phyloP scores from a whole-genome alignment of 2,113 vertebrate species.

The Zingel zingel region DNA sequence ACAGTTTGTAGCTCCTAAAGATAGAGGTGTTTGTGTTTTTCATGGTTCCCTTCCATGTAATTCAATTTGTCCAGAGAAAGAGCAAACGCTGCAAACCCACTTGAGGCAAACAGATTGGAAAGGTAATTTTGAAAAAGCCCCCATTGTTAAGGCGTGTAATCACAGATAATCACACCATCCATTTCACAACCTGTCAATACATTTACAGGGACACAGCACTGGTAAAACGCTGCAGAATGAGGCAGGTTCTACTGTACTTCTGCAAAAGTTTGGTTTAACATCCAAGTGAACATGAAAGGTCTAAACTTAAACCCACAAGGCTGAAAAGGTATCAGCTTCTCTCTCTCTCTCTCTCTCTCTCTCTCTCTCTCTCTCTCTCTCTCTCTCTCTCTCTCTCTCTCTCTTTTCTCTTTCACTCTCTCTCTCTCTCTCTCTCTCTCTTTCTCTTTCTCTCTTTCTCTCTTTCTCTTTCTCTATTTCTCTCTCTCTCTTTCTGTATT shows the following conservation, averaged over 20 bases:
- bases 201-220: background rate
- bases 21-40: slow-evolving; percentile 45
- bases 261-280: background rate
- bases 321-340: slow-evolving; percentile 10
- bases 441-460: no score
- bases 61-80: slow-evolving; percentile 44
- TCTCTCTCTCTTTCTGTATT: background rate
- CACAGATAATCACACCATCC: slow-evolving; percentile 28
- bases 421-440: no score
- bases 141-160: slow-evolving; percentile 36
- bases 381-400: background rate
- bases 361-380: no score
- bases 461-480: no score
- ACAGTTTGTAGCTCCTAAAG: slow-evolving; percentile 23
- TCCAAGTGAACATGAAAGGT: slow-evolving; percentile 10
- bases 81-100: slow-evolving; percentile 23
- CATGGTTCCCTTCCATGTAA: slow-evolving; percentile 29
- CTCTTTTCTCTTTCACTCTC: no score
- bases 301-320: slow-evolving; percentile 27
- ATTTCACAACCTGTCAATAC: slow-evolving; percentile 30
- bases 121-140: slow-evolving; percentile 35
- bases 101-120: slow-evolving; percentile 30
- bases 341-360: no score
- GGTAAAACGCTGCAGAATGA: background rate
- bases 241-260: background rate